These are phyloP conservation scores for Drepana falcataria DNA, from an alignment of 2,888 invertebrate genomes.

Conservation along the genomic window DNA sequence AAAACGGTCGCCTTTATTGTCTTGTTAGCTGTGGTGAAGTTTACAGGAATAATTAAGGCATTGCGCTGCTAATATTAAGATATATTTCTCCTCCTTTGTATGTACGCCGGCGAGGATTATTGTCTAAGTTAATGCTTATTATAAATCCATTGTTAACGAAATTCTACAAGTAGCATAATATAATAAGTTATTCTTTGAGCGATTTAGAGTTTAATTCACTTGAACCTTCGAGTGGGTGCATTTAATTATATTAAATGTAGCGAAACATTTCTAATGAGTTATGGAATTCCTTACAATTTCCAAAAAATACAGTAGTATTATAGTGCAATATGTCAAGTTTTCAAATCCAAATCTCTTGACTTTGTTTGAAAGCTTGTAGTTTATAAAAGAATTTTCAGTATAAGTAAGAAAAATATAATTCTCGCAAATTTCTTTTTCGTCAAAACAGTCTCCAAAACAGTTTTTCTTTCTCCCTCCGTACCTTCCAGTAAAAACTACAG, in stretches of 20 bases:
- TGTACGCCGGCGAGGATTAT: slow-evolving; percentile 8
- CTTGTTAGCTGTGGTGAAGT: slow-evolving; percentile 42
- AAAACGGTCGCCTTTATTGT: slow-evolving; percentile 41
- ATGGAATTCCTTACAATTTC: no score
- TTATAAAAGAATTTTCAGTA: no score
- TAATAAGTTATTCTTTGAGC: background rate
- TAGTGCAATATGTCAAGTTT: no score
- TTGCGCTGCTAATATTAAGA: slow-evolving; percentile 28
- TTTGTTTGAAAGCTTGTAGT: no score
- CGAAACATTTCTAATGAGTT: no score
- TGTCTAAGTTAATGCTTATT: slow-evolving; percentile 12
- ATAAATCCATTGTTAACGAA: background rate
- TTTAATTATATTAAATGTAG: background rate
- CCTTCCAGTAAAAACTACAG: no score
- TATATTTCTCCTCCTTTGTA: slow-evolving; percentile 17
- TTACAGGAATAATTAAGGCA: slow-evolving; percentile 42
- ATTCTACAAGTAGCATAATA: background rate
- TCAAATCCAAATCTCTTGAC: no score
- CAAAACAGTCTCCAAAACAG: no score
- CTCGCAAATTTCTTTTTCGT: no score
- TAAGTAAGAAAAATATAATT: no score
- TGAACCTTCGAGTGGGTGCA: background rate
- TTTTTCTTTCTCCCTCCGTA: no score
- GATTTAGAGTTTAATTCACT: background rate
- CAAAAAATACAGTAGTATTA: no score